phyloP scores from a whole-genome alignment of 1,140 invertebrate species.

The Aphaenogaster ashmeadi region DNA sequence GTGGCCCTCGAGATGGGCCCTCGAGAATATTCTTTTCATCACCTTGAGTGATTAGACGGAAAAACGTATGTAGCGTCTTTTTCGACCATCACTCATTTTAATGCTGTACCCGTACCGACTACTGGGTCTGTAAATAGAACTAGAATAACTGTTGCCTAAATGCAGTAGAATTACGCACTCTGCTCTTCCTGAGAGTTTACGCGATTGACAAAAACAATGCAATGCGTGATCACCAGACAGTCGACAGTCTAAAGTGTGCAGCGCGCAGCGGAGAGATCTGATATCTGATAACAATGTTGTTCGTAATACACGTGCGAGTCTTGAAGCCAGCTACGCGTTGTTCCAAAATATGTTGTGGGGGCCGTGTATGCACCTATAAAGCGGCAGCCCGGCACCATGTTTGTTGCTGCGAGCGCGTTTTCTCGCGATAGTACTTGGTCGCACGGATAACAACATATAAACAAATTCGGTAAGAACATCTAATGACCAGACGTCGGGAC shows the following conservation, averaged over 20 bases:
- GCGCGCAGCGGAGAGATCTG: neutral
- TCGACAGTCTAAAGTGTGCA: neutral
- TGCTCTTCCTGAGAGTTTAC: neutral
- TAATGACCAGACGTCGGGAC: no score
- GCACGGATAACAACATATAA: no score
- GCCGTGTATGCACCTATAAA: no score
- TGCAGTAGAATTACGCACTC: neutral
- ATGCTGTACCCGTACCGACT: neutral
- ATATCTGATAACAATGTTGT: neutral
- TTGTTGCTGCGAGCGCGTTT: no score
- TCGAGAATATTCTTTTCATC: neutral
- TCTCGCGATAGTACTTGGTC: no score
- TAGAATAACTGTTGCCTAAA: neutral
- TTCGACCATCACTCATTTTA: neutral
- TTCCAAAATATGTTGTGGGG: no score
- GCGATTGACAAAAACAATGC: conserved; percentile 3
- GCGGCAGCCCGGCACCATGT: no score
- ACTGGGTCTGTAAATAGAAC: neutral
- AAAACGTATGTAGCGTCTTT: neutral
- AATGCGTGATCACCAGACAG: neutral
- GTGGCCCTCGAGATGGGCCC: neutral
- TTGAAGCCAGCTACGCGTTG: neutral
- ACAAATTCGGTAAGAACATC: no score
- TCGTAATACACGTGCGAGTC: neutral
- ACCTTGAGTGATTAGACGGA: neutral